A percentile compares a stretch with the other conserved stretches of the same genome.
Evolutionary conservation across 2,113 vertebrate genomes (phyloP).

Genomic region (Tautogolabrus adspersus): DNA sequence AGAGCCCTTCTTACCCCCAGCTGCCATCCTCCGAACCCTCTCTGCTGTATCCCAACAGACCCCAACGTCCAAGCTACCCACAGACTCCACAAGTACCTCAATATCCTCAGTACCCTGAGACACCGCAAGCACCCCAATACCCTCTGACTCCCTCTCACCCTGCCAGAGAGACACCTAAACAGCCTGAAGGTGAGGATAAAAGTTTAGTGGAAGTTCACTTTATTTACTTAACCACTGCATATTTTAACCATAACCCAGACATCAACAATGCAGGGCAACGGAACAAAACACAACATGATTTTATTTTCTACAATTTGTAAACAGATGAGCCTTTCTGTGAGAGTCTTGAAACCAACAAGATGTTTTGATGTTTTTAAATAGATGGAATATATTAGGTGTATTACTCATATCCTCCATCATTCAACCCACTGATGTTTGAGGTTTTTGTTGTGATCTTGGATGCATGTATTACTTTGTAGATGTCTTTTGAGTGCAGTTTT

Average conservation of each 20-base stretch:
- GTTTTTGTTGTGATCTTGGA: too few relatives aligned
- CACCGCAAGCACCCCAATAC: constrained; percentile 49
- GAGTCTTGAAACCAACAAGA: constrained; percentile 53
- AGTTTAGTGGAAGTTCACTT: neutral
- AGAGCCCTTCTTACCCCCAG: constrained; percentile 73
- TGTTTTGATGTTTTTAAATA: too few relatives aligned
- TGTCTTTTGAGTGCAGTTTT: neutral
- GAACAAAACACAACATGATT: constrained; percentile 13
- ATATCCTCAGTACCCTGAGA: constrained; percentile 56
- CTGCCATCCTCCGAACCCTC: constrained; percentile 64
- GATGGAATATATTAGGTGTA: too few relatives aligned
- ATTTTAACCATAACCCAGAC: constrained; percentile 28
- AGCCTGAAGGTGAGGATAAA: constrained; percentile 63
- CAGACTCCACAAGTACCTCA: constrained; percentile 57
- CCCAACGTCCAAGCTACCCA: constrained; percentile 48
- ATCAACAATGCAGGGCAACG: constrained; percentile 36
- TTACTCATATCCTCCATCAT: too few relatives aligned
- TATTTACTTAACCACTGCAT: constrained; percentile 19
- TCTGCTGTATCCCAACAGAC: constrained; percentile 10
- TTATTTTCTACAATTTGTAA: constrained; percentile 1
- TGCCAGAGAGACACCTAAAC: constrained; percentile 44
- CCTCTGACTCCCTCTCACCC: constrained; percentile 50
- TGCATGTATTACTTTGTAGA: neutral
- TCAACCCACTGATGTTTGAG: too few relatives aligned
- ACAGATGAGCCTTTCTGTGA: constrained; percentile 29